Conservation (phyloP, 1,140 invertebrate species). For the Ostrea denselamellosa region DNA sequence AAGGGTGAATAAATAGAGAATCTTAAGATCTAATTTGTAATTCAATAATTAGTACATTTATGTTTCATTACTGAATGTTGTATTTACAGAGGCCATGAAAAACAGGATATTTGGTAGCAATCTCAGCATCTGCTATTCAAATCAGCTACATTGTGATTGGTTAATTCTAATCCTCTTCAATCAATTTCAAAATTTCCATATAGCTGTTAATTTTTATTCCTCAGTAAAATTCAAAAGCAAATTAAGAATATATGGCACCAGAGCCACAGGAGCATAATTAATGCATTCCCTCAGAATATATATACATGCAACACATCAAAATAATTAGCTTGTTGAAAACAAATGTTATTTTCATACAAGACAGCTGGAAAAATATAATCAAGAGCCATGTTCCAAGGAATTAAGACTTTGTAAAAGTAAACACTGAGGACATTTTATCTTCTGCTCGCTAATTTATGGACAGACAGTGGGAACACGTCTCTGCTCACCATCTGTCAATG, state of each 20-base stretch:
- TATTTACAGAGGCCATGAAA: background rate
- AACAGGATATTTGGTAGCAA: background rate
- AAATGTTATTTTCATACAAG: constrained; percentile 35
- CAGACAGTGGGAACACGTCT: background rate
- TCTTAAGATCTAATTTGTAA: background rate
- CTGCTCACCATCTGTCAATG: constrained; percentile 36
- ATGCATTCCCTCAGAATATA: background rate
- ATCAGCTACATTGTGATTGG: constrained; percentile 15
- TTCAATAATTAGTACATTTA: background rate
- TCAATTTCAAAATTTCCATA: constrained; percentile 33
- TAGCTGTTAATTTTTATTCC: constrained; percentile 38
- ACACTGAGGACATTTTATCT: constrained; percentile 31
- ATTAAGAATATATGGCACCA: constrained; percentile 1
- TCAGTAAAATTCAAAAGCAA: background rate
- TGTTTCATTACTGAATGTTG: background rate
- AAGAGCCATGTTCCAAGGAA: constrained; percentile 37
- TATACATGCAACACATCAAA: constrained; percentile 30
- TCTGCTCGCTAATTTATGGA: constrained; percentile 31
- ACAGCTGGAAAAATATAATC: constrained; percentile 39
- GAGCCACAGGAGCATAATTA: constrained; percentile 26
- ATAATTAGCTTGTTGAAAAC: constrained; percentile 34
- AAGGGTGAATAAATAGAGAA: background rate
- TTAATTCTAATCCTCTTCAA: constrained; percentile 3
- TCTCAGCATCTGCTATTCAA: constrained; percentile 32
- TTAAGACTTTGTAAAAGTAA: constrained; percentile 37